Evolutionary conservation across 2,888 invertebrate genomes (phyloP).

Genomic region (Heliconius ismenius): DNA sequence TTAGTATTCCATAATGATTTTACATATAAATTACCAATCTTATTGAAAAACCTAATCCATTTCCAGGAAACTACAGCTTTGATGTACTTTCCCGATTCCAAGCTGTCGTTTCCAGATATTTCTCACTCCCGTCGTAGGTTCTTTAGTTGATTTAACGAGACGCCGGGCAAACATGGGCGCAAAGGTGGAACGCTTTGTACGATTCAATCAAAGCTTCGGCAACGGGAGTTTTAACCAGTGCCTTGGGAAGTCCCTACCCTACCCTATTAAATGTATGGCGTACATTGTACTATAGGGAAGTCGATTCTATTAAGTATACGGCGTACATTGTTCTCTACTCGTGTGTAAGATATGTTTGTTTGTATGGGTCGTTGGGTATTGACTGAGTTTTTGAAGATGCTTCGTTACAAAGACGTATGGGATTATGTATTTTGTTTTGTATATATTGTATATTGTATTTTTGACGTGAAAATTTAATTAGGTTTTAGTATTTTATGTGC

Average conservation of each 20-base stretch:
- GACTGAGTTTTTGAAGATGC: constrained; percentile 13
- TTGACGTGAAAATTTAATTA: constrained; percentile 4
- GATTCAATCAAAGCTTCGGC: constrained; percentile 53
- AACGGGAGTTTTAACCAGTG: constrained; percentile 41
- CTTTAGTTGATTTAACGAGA: constrained; percentile 57
- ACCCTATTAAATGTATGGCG: constrained; percentile 28
- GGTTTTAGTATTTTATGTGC: background rate
- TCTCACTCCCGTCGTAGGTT: constrained; percentile 39
- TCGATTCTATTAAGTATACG: constrained; percentile 30
- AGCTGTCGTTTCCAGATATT: constrained; percentile 39
- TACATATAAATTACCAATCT: background rate
- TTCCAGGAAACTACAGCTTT: background rate
- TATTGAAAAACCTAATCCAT: no score
- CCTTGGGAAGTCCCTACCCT: constrained; percentile 24
- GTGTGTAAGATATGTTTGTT: constrained; percentile 12
- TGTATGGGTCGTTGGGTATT: constrained; percentile 18
- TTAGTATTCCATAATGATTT: no score
- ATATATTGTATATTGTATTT: no score
- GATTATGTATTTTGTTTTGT: no score
- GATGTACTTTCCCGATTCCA: constrained; percentile 2
- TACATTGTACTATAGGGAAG: constrained; percentile 18
- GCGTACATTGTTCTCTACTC: constrained; percentile 4
- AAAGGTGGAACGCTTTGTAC: constrained; percentile 54
- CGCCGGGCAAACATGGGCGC: constrained; percentile 51
- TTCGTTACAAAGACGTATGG: background rate